Evolutionary conservation across 2,113 vertebrate genomes (phyloP), one percentile per base, ranked within the genome.

Genomic region (Tachycineta bicolor): DNA sequence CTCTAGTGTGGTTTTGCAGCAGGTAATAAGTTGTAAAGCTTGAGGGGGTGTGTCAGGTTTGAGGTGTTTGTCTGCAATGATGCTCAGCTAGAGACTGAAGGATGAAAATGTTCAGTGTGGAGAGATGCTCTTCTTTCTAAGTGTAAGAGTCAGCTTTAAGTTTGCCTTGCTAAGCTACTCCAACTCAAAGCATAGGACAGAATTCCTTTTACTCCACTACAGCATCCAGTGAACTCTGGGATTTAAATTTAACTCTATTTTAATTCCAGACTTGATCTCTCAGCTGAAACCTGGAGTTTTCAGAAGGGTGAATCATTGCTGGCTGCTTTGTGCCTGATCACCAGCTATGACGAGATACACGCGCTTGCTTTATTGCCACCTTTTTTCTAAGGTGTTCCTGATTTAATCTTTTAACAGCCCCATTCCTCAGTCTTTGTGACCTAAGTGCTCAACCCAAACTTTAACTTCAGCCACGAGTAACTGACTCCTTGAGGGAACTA

Each of bases 51-150:
- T 65, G 85, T 50, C 37, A 69, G 65, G 60, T 79, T 86, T 93
- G 89, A 81, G 77, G 60, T 88, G 73, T 95, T 81, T 71, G 47
- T 83, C 82, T 76, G 64, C 91, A 82, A 83, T 87, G 84, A 79
- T 82, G 82, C 81, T 91, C 37, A 84, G 58, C 52, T 31, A 88
- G 62, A 83, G 78, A 82, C 43, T 84, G 79, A 63, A 63, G 93
- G 92, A 89, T 93, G 62, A 94, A 97, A 94, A 93, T 53, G 12
- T 65, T 92, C 56, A 47, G 5, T 64, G 58, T 75, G 82, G 73
- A 91, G 58, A 71, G 41, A 43, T 44, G 33, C 25, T 63, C 52
- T n/a, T 28, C 85, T 65, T 82, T 82, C 39, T 13, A 44, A 46
- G 37, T 49, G 14, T 55, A 83, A 71, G 50, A 81, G 63, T 62